phyloP scores from a whole-genome alignment of 2,113 vertebrate species.

The Felis chaus region DNA sequence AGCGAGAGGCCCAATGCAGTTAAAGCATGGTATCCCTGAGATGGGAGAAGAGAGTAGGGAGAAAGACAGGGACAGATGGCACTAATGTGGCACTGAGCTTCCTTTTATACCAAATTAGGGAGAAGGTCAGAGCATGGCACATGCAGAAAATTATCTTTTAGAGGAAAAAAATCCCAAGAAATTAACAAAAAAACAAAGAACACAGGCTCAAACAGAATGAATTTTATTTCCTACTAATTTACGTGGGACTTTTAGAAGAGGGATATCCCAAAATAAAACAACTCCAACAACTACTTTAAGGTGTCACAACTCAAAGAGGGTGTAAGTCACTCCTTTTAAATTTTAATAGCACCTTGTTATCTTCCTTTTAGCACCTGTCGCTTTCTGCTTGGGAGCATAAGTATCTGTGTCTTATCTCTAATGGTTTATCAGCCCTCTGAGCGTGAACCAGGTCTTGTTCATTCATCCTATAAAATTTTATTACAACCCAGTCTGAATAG shows the following conservation, averaged over 20 bases:
- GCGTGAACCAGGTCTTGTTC: background rate
- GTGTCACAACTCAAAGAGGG: slow-evolving; percentile 26
- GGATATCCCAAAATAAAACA: slow-evolving; percentile 31
- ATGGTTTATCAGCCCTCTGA: background rate
- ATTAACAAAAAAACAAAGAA: background rate
- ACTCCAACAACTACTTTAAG: slow-evolving; percentile 36
- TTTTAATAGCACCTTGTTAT: slow-evolving; percentile 31
- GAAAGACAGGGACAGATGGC: background rate
- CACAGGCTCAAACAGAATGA: slow-evolving; percentile 35
- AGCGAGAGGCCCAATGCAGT: background rate
- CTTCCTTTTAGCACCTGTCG: slow-evolving; percentile 34
- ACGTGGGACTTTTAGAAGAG: slow-evolving; percentile 42
- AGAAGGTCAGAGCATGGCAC: background rate
- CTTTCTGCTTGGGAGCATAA: slow-evolving; percentile 19
- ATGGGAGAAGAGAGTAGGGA: background rate
- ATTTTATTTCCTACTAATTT: slow-evolving; percentile 56
- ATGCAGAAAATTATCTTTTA: slow-evolving; percentile 36
- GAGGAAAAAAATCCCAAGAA: background rate
- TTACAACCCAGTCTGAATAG: slow-evolving; percentile 18
- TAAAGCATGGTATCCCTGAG: background rate
- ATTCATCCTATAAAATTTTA: slow-evolving; percentile 19
- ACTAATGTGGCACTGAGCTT: background rate
- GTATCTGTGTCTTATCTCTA: slow-evolving; percentile 22
- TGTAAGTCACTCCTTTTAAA: slow-evolving; percentile 39
- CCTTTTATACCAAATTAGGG: slow-evolving; percentile 2